Evolutionary conservation across 2,797 vertebrate genomes (phyloP), one percentile per base, ranked within the genome.

Genomic region (Gambelia wislizenii): DNA sequence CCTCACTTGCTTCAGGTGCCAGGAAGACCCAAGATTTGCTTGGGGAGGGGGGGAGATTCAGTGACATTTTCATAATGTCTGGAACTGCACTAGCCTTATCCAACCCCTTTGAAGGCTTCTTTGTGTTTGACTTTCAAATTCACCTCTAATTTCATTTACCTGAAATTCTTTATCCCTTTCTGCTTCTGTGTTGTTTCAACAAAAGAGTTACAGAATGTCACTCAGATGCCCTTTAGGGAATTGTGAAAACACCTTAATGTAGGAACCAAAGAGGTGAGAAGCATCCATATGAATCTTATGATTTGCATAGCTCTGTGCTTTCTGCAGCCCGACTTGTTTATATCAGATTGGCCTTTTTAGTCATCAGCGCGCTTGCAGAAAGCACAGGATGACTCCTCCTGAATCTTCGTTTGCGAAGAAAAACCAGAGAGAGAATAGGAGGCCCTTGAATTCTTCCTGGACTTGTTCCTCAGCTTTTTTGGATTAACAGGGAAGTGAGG

Each of bases 141-240:
- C 39, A 49, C 61, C 54, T 18, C 7, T 14, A 0, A 2, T 39
- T 0, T 2, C 25, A 1, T 0, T 39, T 39, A 47, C 59, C 42
- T 81, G 16, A 75, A 59, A 1, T 42, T 39, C 12, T n/a, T 30
- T 5, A 52, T 36, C 20, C 25, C 9, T 30, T 13, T 6, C 56
- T 12, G 33, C 52, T n/a, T 72, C 83, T 74, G 14, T 0, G 36
- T 7, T 67, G 0, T 4, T 0, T 49, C 3, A 22, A 20, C 27
- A 83, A 52, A 49, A 36, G 27, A 47, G 33, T n/a, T 0, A 0
- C 8, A 1, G 89, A 75, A 78, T 3, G 22, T 1, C 56, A 22
- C 76, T 22, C 25, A 75, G 79, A 44, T 27, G 47, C 22, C 4
- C 33, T 30, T n/a, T 20, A 42, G 42, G 64, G 52, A 52, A 20